phyloP scores from a whole-genome alignment of 2,113 vertebrate genomes.

The Syrmaticus mikado region DNA sequence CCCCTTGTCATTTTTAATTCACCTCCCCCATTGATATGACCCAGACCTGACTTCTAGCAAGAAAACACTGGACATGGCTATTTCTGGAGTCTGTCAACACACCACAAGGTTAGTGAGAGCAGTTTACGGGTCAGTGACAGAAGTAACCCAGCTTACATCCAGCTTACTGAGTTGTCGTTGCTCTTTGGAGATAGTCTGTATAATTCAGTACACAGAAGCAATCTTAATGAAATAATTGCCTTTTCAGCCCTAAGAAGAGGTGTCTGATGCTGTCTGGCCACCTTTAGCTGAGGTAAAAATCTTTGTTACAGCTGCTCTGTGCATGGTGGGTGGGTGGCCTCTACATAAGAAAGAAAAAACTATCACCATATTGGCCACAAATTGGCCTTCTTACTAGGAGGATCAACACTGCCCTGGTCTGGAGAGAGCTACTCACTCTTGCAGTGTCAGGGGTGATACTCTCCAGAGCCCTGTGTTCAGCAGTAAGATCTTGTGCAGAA shows the following conservation, averaged over 20 bases:
- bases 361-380: neutral
- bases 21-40: neutral
- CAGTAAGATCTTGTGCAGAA: neutral
- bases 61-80: constrained; percentile 29
- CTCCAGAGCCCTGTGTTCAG: neutral
- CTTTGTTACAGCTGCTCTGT: neutral
- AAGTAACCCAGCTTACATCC: constrained; percentile 11
- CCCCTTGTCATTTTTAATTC: neutral
- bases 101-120: constrained; percentile 7
- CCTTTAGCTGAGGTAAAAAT: constrained; percentile 16
- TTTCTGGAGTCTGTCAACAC: constrained; percentile 63
- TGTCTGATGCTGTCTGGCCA: neutral
- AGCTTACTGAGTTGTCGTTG: neutral
- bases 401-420: neutral
- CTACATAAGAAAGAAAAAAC: neutral
- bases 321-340: neutral
- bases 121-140: neutral
- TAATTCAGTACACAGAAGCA: neutral
- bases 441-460: neutral
- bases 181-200: neutral
- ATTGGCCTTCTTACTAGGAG: neutral
- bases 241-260: constrained; percentile 8
- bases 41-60: constrained; percentile 32
- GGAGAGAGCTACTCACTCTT: neutral
- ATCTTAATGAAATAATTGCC: constrained; percentile 28